Base-by-base conservation (phyloP, 2,888 invertebrate genomes). In the Standfussiana lucernea region DNA sequence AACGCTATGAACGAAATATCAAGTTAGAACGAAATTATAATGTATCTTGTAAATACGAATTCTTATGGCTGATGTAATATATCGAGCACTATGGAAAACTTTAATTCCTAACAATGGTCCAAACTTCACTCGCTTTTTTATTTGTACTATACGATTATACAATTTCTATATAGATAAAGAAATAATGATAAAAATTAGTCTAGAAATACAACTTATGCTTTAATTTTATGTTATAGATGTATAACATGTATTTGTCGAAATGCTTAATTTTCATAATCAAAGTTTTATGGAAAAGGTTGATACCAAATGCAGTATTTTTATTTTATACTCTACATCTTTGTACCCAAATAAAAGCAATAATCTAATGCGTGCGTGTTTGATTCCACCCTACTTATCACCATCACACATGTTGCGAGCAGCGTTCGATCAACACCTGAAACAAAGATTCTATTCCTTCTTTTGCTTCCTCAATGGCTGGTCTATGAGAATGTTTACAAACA, bases 241-340 rank as follows among this genome's bases (percentile, higher is more conserved):
- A 91, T 92, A 94, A 91, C 93, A 92, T 95, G 95, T 96, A 96
- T 95, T 95, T 95, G 95, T 94, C 95, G 89, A 93, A 95, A 94
- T 94, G 96, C 96, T 96, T 96, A 95, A 95, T 95, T 96, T 96
- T 95, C 95, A 95, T 96, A 95, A 95, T 95, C 93, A 93, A 95
- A 93, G 93, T 95, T 95, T 95, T 95, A 95, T 95, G 95, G 89
- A 92, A 94, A 93, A 92, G 94, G 95, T 96, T 92, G 94, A 96
- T 96, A 96, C 96, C 96, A 96, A 96, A 96, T 95, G 96, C 96
- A 96, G 96, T 96, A 96, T 96, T 96, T 96, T 96, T 96, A 95
- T 96, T 96, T 96, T 95, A 94, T 95, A 96, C 93, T 96, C 95
- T 96, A 96, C 95, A 95, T 94, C 96, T 96, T 95, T 96, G 94